phyloP scores from a whole-genome alignment of 2,113 vertebrate species.

The Gavialis gangeticus region DNA sequence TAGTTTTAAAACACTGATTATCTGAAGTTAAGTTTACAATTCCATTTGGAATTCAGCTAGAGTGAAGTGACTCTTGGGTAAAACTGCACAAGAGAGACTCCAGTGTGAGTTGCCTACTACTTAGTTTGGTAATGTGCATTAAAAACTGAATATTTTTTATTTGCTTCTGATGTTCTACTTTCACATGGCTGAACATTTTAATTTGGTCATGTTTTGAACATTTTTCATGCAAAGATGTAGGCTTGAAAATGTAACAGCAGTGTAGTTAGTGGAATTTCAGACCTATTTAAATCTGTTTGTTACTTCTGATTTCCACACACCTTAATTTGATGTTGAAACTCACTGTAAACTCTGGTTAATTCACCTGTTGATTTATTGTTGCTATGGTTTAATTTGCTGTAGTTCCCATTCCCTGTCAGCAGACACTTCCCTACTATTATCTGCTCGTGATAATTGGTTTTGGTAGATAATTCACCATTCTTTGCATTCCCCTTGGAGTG shows the following conservation, averaged over 20 bases:
- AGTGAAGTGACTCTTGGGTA: background rate
- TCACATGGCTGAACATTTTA: too few relatives aligned
- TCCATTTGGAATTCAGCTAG: slow-evolving; percentile 4
- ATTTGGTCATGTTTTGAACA: background rate
- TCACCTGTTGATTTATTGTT: too few relatives aligned
- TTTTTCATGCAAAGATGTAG: background rate
- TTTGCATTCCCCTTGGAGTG: too few relatives aligned
- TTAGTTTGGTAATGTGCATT: background rate
- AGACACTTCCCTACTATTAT: too few relatives aligned
- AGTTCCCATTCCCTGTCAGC: too few relatives aligned
- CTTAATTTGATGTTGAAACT: background rate
- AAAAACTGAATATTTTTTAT: background rate
- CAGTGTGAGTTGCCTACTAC: background rate
- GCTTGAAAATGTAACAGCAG: background rate
- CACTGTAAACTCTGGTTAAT: too few relatives aligned
- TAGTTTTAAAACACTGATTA: background rate
- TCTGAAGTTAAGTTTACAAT: slow-evolving; percentile 6
- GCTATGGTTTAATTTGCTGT: too few relatives aligned
- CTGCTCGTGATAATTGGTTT: too few relatives aligned
- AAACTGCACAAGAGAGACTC: background rate
- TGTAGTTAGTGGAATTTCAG: background rate
- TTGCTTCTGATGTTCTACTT: background rate
- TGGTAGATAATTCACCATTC: too few relatives aligned
- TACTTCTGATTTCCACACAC: background rate
- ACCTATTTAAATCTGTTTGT: background rate